Percentiles rank a stretch among this genome's conserved stretches.
These are phyloP conservation scores for Scaptomyza pallida DNA, from an alignment of 1,140 invertebrate genomes.

Conservation along the genomic window DNA sequence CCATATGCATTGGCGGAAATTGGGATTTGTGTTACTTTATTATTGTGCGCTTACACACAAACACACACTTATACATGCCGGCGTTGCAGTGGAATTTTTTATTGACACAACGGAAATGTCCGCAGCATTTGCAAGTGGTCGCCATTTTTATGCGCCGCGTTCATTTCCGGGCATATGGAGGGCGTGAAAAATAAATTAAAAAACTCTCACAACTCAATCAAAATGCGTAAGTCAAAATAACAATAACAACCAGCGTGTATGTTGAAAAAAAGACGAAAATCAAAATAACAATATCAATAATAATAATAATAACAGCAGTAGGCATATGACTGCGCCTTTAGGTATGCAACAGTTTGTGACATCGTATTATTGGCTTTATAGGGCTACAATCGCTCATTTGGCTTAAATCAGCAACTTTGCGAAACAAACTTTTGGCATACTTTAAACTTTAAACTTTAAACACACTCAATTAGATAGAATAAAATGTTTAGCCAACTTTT, in stretches of 20 bases:
- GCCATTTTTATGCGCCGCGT: constrained; percentile 52
- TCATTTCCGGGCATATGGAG: constrained; percentile 52
- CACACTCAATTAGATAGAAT: constrained; percentile 82
- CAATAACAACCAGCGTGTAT: constrained; percentile 34
- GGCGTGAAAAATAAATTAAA: constrained; percentile 63
- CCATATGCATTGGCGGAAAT: constrained; percentile 67
- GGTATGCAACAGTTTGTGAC: constrained; percentile 61
- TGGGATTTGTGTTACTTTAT: constrained; percentile 76
- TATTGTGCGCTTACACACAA: constrained; percentile 52
- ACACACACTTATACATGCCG: not conserved
- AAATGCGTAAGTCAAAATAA: constrained; percentile 63
- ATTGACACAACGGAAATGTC: constrained; percentile 49
- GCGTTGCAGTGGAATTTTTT: constrained; percentile 33
- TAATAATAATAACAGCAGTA: constrained; percentile 21
- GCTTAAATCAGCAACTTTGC: constrained; percentile 51
- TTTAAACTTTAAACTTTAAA: constrained; percentile 82
- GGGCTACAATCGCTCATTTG: constrained; percentile 33
- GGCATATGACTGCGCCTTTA: constrained; percentile 13
- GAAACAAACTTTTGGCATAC: constrained; percentile 69
- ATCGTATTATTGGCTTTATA: constrained; percentile 40
- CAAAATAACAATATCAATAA: constrained; percentile 18
- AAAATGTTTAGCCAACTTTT: constrained; percentile 79
- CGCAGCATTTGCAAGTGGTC: constrained; percentile 31
- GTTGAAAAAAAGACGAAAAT: not conserved
- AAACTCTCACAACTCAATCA: constrained; percentile 62